These are phyloP conservation scores for Bucorvus abyssinicus DNA, from an alignment of 2,797 vertebrate species.

Conservation along the genomic window DNA sequence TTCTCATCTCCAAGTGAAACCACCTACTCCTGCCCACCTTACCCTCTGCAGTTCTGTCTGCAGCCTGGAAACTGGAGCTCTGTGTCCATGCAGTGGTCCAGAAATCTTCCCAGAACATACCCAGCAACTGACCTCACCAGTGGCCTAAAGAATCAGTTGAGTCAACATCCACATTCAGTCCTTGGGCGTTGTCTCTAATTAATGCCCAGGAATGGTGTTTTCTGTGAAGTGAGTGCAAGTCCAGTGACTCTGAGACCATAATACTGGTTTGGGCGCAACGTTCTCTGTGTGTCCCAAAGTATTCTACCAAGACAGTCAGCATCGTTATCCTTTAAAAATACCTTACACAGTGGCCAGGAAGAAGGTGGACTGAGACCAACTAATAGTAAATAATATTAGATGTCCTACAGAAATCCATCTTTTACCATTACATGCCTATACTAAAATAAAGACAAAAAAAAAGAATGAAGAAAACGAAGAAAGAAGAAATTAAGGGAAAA, in stretches of 20 bases:
- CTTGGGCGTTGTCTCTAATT: background rate
- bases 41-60: background rate
- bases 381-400: background rate
- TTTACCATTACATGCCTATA: background rate
- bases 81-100: background rate
- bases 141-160: background rate
- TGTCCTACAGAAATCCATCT: background rate
- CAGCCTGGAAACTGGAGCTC: background rate
- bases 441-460: background rate
- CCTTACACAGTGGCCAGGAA: background rate
- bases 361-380: background rate
- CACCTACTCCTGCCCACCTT: background rate
- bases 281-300: background rate
- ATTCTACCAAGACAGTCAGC: background rate
- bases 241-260: background rate
- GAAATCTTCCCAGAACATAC: background rate
- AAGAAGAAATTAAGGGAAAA: too few species aligned
- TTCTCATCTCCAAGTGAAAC: background rate
- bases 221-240: background rate
- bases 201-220: background rate
- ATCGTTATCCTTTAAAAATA: background rate
- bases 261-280: background rate
- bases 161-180: background rate
- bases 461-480: too few species aligned
- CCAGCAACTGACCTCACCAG: background rate